Percentiles rank a stretch among this genome's conserved stretches.
phyloP scores from a whole-genome alignment of 2,888 invertebrate species.

The Oscheius sp. region DNA sequence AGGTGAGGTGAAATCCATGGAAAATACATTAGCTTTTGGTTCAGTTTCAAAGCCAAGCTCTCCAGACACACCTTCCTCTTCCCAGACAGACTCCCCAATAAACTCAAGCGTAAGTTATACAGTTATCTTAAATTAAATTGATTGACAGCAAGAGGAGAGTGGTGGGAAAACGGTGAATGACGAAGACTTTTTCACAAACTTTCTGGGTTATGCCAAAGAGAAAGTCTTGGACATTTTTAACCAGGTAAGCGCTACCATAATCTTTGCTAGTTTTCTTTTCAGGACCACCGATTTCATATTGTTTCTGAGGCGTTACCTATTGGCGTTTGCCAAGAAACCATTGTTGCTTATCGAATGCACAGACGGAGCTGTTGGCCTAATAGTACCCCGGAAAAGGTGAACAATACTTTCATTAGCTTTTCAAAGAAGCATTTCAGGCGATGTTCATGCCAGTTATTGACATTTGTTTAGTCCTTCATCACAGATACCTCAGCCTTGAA shows the following conservation, averaged over 20 bases:
- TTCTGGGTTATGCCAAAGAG: constrained; percentile 21
- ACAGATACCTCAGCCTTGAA: constrained; percentile 51
- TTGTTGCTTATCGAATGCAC: constrained; percentile 51
- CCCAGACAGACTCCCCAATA: constrained; percentile 16
- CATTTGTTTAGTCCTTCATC: constrained; percentile 47
- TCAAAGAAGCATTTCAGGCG: constrained; percentile 4
- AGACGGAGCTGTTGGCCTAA: constrained; percentile 48
- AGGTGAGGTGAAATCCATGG: constrained; percentile 34
- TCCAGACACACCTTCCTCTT: constrained; percentile 15
- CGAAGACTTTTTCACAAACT: constrained; percentile 21
- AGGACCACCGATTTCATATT: constrained; percentile 29
- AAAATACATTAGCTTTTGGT: background rate
- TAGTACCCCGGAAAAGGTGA: constrained; percentile 23
- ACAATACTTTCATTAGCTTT: background rate
- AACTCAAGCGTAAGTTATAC: constrained; percentile 1
- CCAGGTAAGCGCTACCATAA: background rate
- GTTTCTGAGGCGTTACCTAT: constrained; percentile 18
- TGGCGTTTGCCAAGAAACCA: constrained; percentile 49
- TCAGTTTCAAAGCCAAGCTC: constrained; percentile 8
- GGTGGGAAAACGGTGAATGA: background rate
- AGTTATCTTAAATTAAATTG: background rate
- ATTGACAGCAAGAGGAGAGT: background rate
- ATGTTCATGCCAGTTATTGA: constrained; percentile 41
- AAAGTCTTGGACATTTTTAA: constrained; percentile 20
- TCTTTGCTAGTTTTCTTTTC: background rate